Evolutionary conservation across 2,797 vertebrate genomes (phyloP).

Genomic region (Sphaeramia orbicularis): DNA sequence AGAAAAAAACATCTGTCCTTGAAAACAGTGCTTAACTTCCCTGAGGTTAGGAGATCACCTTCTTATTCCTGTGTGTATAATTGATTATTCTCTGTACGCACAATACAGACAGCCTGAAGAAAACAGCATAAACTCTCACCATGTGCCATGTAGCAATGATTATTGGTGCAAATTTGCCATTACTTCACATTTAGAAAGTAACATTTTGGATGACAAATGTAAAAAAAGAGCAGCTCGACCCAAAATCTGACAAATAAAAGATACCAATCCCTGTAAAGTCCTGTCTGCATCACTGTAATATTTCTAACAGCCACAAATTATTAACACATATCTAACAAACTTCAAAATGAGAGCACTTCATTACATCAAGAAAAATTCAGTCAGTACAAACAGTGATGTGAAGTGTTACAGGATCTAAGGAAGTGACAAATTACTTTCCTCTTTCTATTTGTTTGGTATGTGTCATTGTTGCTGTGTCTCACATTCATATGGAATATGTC

Average conservation of each 20-base stretch:
- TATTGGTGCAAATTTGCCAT: constrained; percentile 11
- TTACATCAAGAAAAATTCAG: too few relatives aligned
- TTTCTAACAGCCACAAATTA: too few relatives aligned
- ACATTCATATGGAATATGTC: too few relatives aligned
- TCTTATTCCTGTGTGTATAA: not conserved
- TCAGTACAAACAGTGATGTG: too few relatives aligned
- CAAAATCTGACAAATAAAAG: not conserved
- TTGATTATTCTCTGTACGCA: not conserved
- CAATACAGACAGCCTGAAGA: not conserved
- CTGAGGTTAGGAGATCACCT: not conserved
- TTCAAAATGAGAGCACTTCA: too few relatives aligned
- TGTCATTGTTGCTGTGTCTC: too few relatives aligned
- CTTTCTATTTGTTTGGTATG: constrained; percentile 21
- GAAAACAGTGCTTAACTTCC: not conserved
- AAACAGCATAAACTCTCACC: constrained; percentile 8
- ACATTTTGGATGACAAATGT: not conserved
- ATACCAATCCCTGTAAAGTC: constrained; percentile 1
- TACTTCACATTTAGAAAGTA: constrained; percentile 17
- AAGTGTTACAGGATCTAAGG: too few relatives aligned
- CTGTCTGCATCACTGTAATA: not conserved
- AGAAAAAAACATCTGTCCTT: not conserved
- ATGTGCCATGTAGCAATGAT: constrained; percentile 13
- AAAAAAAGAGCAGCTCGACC: too few relatives aligned
- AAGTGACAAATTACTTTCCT: constrained; percentile 14
- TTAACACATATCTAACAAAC: too few relatives aligned